Evolutionary conservation across 2,888 invertebrate species (phyloP).

Genomic region (Barypeithes pellucidus): DNA sequence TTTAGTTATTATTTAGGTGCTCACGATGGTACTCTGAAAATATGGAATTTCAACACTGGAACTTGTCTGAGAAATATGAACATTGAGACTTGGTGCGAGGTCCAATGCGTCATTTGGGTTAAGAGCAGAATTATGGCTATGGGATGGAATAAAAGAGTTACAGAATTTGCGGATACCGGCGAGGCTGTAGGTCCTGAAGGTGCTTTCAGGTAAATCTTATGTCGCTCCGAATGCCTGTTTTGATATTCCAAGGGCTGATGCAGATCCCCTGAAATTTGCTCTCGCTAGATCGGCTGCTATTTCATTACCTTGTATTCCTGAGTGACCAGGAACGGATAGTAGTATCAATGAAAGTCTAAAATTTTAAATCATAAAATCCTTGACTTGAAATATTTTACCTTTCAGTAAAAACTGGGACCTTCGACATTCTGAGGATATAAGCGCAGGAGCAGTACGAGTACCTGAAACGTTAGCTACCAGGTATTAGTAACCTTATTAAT

Average conservation of each 20-base stretch:
- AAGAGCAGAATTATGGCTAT: slow-evolving; percentile 79
- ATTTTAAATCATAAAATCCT: too few relatives aligned
- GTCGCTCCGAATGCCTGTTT: too few relatives aligned
- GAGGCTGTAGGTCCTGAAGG: slow-evolving; percentile 71
- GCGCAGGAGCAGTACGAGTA: slow-evolving; percentile 78
- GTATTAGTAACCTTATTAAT: too few relatives aligned
- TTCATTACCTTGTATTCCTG: too few relatives aligned
- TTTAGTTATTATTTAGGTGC: slow-evolving; percentile 76
- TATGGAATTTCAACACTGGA: slow-evolving; percentile 91
- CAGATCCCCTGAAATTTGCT: too few relatives aligned
- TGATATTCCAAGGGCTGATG: too few relatives aligned
- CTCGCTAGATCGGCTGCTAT: too few relatives aligned
- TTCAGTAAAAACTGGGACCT: slow-evolving; percentile 79
- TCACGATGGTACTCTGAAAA: slow-evolving; percentile 83
- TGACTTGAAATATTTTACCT: not conserved
- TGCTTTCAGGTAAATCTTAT: slow-evolving; percentile 60
- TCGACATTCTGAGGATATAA: slow-evolving; percentile 83
- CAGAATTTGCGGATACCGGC: slow-evolving; percentile 77
- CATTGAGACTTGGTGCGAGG: slow-evolving; percentile 67
- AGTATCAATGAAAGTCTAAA: too few relatives aligned
- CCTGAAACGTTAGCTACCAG: slow-evolving; percentile 82
- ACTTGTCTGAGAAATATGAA: slow-evolving; percentile 80
- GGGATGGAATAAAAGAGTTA: slow-evolving; percentile 85
- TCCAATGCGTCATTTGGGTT: slow-evolving; percentile 74
- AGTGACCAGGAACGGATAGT: too few relatives aligned